Percentiles rank a stretch among this genome's conserved stretches.
These are phyloP conservation scores for rat (Rattus norvegicus) DNA, from an alignment of 2,113 vertebrate species.

Conservation along the genomic window GRCr8 NC_086019.1:223474001-223474500, in stretches of 20 bases:
- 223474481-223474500: not conserved
- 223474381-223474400: constrained; percentile 85
- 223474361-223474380: constrained; percentile 90
- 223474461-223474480: constrained; percentile 21
- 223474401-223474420: constrained; percentile 60
- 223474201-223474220: constrained; percentile 38
- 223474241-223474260: constrained; percentile 89
- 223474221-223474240: constrained; percentile 30
- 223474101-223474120: not conserved
- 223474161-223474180: not conserved
- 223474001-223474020: not conserved
- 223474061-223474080: not conserved
- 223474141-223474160: not conserved
- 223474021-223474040: not conserved
- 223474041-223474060: not conserved
- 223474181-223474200: constrained; percentile 10
- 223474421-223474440: constrained; percentile 54
- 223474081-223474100: not conserved
- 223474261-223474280: constrained; percentile 96
- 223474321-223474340: constrained; percentile 94
- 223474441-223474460: constrained; percentile 45
- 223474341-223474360: constrained; percentile 89
- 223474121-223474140: not conserved
- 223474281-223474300: constrained; percentile 95
- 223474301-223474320: constrained; percentile 97